Base-by-base conservation (phyloP, 2,113 vertebrate genomes). In the Todiramphus chloris region DNA sequence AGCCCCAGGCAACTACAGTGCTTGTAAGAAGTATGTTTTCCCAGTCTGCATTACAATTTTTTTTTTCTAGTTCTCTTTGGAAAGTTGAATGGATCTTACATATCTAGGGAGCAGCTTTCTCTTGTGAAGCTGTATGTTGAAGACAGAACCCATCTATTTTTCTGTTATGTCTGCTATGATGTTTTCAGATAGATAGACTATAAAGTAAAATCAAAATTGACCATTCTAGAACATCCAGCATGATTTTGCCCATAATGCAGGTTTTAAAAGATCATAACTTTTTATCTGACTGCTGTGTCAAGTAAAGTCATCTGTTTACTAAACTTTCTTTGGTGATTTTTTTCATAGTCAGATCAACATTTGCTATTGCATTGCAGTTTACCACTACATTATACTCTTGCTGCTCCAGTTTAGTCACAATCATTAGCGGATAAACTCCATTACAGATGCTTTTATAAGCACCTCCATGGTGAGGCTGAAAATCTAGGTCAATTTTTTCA, bases 401-500 rank as follows among this genome's bases (percentile, higher is more conserved):
- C 69, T 89, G 53, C 74, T 92, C 31, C 30, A 66, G n/a, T 94
- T 94, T 87, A 91, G 48, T 91, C 59, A 68, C 80, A 89, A 92
- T 78, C 51, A 50, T 91, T 91, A 89, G 56, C 16, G 58, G 69
- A 64, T 94, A 92, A 92, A 93, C 90, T 68, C 73, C 58, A 80
- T 94, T 93, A 84, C 16, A 46, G 66, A 62, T 66, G 33, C 66
- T 92, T 89, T 69, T 92, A 41, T 87, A 93, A 93, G 44, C 35
- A 91, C 73, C 62, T 89, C 69, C 3, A 23, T 53, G 31, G 62
- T 82, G 58, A 68, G 64, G 66, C 62, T 82, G 55, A 89, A 95
- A 96, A 96, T 95, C 69, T 96, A 95, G 96, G 96, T 96, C 96
- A 96, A 92, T 72, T 95, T 96, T 94, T 94, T 92, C 90, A 79